Base-by-base conservation (phyloP, 2,888 invertebrate genomes). In the Smittia aterrima region DNA sequence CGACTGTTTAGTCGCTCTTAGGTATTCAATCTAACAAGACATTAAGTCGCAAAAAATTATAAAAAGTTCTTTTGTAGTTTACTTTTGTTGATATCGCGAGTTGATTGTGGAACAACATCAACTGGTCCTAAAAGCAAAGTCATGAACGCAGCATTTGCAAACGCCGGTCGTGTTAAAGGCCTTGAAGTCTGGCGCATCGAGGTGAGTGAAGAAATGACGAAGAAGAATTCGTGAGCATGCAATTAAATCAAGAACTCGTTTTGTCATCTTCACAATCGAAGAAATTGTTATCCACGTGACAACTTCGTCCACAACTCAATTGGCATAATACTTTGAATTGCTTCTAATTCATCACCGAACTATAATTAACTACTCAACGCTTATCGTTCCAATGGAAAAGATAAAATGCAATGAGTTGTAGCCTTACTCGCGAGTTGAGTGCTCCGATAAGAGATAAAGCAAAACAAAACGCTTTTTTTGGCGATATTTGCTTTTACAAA, bases 151-250 rank as follows among this genome's bases (percentile, higher is more conserved):
- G 92, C 90, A 1, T 93, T 93, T 80, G 87, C 84, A 75, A 87
- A 87, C 76, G 88, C 91, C 66, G 93, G 93, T 1, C 84, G 86
- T 79, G 82, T 84, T 66, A 85, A 88, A 4, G 93, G 93, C 0
- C 78, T 92, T 0, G 89, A 91, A 82, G 87, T 92, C 78, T 93
- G 92, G 92, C 86, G 93, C 80, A 89, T 93, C 76, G 92, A 93
- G 87, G 93, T 92, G 81, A 85, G 84, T 81, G 0, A 32, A 66
- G n/a, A 7, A 7, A 38, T 7, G 11, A 38, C 11, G 4, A 11
- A 4, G 11, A 38, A 38, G 11, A 38, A 38, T 38, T 38, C 38
- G 38, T 38, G 7, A 38, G 38, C 38, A 38, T n/a, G n/a, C n/a
- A n/a, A n/a, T n/a, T n/a, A n/a, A n/a, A n/a, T n/a, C n/a, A 54